phyloP scores from a whole-genome alignment of 2,797 vertebrate species.

The Pyrrhura leucotis region DNA sequence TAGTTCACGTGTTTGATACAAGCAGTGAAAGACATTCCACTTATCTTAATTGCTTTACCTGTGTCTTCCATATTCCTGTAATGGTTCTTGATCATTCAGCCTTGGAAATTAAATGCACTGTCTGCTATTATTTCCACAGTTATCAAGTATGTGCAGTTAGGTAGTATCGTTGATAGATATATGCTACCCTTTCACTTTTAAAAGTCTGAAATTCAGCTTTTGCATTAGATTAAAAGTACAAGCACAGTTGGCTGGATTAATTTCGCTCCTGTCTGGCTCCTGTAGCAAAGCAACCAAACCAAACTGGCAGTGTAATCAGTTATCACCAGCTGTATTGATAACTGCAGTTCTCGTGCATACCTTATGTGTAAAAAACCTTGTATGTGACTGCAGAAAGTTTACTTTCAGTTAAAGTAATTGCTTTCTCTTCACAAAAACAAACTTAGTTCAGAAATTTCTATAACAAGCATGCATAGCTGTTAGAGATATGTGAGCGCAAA shows the following conservation, averaged over 20 bases:
- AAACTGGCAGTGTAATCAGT: neutral
- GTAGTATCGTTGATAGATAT: neutral
- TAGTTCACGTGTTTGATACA: constrained; percentile 49
- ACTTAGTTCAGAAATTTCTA: neutral
- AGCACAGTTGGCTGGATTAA: neutral
- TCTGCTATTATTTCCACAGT: neutral
- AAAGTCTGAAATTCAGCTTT: constrained; percentile 1
- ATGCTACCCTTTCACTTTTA: neutral
- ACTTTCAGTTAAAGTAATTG: neutral
- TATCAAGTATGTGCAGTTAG: neutral
- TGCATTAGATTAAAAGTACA: neutral
- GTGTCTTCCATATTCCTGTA: constrained; percentile 47
- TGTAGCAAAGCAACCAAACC: neutral
- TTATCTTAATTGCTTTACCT: constrained; percentile 60
- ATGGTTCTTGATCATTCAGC: constrained; percentile 7
- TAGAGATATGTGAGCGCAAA: neutral
- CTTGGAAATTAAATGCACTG: constrained; percentile 10
- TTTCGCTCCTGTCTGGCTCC: neutral
- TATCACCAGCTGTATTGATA: neutral
- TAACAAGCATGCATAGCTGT: neutral
- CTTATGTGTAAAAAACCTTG: neutral
- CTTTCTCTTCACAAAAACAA: neutral
- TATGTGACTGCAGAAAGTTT: neutral
- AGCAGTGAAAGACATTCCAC: constrained; percentile 59
- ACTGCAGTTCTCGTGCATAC: neutral